Conservation (phyloP, 2,797 vertebrate genomes). For the Neomorphus geoffroyi region DNA sequence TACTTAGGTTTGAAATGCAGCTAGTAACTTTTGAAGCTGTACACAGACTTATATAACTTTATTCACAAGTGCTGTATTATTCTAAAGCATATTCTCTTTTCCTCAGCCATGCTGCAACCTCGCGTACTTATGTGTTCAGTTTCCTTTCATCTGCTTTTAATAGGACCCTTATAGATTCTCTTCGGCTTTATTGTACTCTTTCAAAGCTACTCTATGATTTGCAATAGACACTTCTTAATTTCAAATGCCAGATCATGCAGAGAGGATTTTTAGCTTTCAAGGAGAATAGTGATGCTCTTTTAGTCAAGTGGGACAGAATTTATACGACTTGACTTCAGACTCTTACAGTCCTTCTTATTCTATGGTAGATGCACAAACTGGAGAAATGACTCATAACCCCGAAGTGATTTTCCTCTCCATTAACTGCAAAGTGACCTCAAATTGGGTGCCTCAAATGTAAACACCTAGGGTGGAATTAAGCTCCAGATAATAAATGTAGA, state of each 20-base stretch:
- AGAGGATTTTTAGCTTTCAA: neutral
- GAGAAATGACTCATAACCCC: neutral
- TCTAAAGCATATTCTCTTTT: neutral
- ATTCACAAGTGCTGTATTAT: neutral
- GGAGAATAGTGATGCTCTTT: neutral
- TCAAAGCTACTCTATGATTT: neutral
- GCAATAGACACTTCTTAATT: neutral
- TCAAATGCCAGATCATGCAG: neutral
- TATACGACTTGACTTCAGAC: neutral
- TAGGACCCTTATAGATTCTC: neutral
- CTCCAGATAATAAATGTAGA: neutral
- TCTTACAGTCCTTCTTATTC: neutral
- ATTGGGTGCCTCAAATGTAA: neutral
- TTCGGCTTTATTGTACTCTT: neutral
- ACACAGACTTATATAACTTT: neutral
- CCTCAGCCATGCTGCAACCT: neutral
- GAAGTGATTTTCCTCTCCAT: neutral
- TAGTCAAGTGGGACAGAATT: neutral
- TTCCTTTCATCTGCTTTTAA: neutral
- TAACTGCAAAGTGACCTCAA: neutral
- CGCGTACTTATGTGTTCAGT: rapidly evolving
- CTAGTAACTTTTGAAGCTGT: neutral
- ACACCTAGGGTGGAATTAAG: neutral
- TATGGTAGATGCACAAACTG: neutral
- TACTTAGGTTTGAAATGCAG: neutral